A percentile compares a stretch with the other conserved stretches of the same genome.
Evolutionary conservation across 1,140 invertebrate species (phyloP).

Genomic region (Trachymyrmex septentrionalis): DNA sequence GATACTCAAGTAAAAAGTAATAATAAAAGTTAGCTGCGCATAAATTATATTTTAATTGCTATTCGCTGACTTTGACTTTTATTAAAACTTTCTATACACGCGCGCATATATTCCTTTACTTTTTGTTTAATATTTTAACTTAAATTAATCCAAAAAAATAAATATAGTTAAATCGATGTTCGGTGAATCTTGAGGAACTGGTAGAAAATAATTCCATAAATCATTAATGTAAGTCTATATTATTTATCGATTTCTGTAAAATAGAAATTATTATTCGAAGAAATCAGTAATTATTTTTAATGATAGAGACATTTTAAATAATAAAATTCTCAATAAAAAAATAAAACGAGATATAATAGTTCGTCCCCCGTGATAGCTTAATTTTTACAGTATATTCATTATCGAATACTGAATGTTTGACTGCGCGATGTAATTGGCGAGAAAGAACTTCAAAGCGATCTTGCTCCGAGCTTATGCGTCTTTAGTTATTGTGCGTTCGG

Average conservation of each 20-base stretch:
- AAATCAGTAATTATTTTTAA: neutral
- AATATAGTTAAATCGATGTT: slow-evolving; percentile 1
- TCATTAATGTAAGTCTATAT: neutral
- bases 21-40: slow-evolving; percentile 19
- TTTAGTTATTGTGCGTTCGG: slow-evolving; percentile 62
- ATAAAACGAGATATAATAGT: neutral
- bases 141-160: neutral
- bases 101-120: neutral
- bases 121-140: neutral
- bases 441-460: slow-evolving; percentile 57
- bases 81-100: slow-evolving; percentile 7
- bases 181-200: neutral
- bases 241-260: neutral
- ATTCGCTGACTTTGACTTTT: slow-evolving; percentile 32
- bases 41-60: slow-evolving; percentile 33
- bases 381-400: neutral
- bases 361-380: neutral
- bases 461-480: slow-evolving; percentile 57
- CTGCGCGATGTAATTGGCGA: slow-evolving; percentile 15
- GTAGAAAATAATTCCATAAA: neutral
- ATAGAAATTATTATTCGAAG: neutral
- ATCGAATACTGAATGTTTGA: slow-evolving; percentile 39
- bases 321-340: neutral
- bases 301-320: neutral
- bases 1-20: neutral